Evolutionary conservation across 2,797 vertebrate genomes (phyloP), one percentile per base, ranked within the genome.

Genomic region (Nannoperca australis): DNA sequence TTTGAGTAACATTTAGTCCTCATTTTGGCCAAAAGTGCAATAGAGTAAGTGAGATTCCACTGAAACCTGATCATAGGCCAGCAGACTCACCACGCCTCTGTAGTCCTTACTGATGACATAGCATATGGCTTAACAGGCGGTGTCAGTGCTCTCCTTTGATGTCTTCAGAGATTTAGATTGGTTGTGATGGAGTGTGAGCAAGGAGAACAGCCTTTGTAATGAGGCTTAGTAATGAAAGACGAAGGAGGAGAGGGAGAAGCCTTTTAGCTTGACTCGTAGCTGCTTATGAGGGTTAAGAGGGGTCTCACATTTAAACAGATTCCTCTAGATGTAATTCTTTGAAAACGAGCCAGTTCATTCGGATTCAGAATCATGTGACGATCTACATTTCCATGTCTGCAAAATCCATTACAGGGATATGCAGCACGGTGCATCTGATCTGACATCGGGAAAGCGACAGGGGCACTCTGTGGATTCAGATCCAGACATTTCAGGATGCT

Each of bases 311-410:
- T 76, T 74, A 64, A 76, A 34, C 58, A 67, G 65, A 88, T 82
- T 78, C 72, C 63, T 74, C 32, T 14, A 59, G 68, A 66, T 65
- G 54, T 24, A 42, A 65, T 47, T 70, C 81, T 89, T 90, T 91
- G 82, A 90, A 85, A 63, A 85, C 63, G 55, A 82, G 79, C 77
- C 82, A 84, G 59, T 81, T 78, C 13, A 14, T 34, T 54, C 12
- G 1, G 60, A 87, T 74, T 81, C 47, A 72, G 47, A 81, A 74
- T 67, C 82, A 85, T 81, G 77, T 81, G 82, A 85, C 64, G 45
- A 58, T 70, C 55, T 47, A 32, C 5, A 32, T 85, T 51, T 70
- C 36, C 51, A 71, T 32, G 64, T 53, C 22, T 27, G 59, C 12
- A 34, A 64, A 76, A 54, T 44, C 10, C 61, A 42, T 71, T 56